A percentile compares a stretch with the other conserved stretches of the same genome.
Evolutionary conservation across 1,140 invertebrate genomes (phyloP).

Genomic region (Eurytemora carolleeae): DNA sequence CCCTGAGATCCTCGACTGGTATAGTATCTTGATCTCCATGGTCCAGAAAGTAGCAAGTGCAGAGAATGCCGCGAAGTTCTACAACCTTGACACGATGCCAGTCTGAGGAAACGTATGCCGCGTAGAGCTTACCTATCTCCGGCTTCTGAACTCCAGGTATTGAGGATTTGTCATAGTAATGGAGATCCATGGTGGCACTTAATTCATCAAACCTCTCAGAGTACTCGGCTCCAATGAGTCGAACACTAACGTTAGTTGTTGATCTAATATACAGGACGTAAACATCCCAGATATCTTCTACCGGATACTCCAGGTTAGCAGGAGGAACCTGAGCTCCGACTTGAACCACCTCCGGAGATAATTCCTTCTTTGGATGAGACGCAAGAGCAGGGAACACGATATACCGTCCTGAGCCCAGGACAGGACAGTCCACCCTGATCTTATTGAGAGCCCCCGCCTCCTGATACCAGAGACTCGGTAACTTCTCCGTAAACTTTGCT

Average conservation of each 20-base stretch:
- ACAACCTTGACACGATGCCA: slow-evolving; percentile 39
- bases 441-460: neutral
- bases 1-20: slow-evolving; percentile 28
- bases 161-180: slow-evolving; percentile 26
- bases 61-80: slow-evolving; percentile 24
- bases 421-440: neutral
- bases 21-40: slow-evolving; percentile 36
- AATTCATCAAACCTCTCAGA: slow-evolving; percentile 33
- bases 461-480: neutral
- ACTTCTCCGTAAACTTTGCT: neutral
- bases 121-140: slow-evolving; percentile 32
- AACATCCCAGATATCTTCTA: slow-evolving; percentile 31
- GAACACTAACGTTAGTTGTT: slow-evolving; percentile 32
- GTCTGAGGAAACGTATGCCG: slow-evolving; percentile 32
- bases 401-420: neutral
- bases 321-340: slow-evolving; percentile 29
- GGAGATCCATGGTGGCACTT: slow-evolving; percentile 31
- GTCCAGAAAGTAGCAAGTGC: slow-evolving; percentile 38
- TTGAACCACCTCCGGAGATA: slow-evolving; percentile 29
- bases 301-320: slow-evolving; percentile 29
- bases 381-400: neutral
- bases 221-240: slow-evolving; percentile 32
- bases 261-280: slow-evolving; percentile 31
- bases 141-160: slow-evolving; percentile 16
- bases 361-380: too few species aligned